Evolutionary conservation across 2,113 vertebrate species (phyloP), one percentile per base, ranked within the genome.

Genomic region (Pterophyllum scalare): DNA sequence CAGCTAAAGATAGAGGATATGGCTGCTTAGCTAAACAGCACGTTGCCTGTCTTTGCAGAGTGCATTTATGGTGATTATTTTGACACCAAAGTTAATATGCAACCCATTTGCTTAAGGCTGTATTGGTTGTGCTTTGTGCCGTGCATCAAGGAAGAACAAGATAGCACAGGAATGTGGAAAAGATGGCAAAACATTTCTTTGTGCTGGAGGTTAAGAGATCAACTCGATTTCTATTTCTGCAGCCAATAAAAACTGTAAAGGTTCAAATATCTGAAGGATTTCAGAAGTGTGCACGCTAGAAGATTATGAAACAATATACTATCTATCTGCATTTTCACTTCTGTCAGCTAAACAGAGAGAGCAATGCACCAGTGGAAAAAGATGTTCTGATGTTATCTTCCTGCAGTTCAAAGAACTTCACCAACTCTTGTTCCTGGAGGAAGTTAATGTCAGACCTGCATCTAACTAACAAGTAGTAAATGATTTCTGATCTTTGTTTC

Each of bases 391-490:
- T 52, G 49, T 3, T 52, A 52, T 72, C 10, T 54, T 31, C 52
- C 26, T 52, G 46, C 6, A 54, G 26, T 52, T 70, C 46, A 70
- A 70, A 49, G 24, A 49, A 24, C 31, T 72, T 54, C 67, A 72
- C 13, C 26, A 72, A 24, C 46, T 31, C 67, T 5, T 54, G 26
- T 72, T 54, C 26, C 46, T n/a, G 46, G 65, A 33, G 26, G 67
- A 78, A 57, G 24, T 19, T 33, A 31, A 58, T 67, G 31, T 60
- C 54, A 28, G 54, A 61, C 57, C 52, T 64, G 2, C n/a, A 38
- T 56, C n/a, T 35, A 88, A 70, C 8, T 70, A 49, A 70, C 65
- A 52, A 8, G 35, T 3, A 59, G 80, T 64, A 10, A 86, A 83
- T 74, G 17, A 76, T 77, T 82, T 65, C 59, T 79, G 19, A 52